Evolutionary conservation across 2,797 vertebrate species (phyloP), one percentile per base, ranked within the genome.

Genomic region (Gallinago nigripennis): DNA sequence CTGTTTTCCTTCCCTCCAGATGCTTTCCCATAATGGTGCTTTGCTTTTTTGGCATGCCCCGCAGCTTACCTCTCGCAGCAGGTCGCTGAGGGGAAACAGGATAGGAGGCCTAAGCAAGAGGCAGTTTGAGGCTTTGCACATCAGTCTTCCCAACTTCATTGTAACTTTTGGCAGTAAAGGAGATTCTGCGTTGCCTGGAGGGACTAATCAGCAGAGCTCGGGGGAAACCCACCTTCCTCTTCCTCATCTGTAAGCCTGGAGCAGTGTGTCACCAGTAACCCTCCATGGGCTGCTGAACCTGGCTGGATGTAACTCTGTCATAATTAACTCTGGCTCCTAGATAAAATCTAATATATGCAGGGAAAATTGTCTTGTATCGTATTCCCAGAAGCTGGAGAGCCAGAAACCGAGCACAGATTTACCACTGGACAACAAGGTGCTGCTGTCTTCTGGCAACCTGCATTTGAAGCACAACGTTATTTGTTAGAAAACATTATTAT

Each of bases 1-100:
- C 56, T 24, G 20, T 43, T 76, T 76, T 92, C 73, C 58, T 95
- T 89, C 84, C 65, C 39, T 92, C 56, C 90, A 90, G 60, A 72
- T 87, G 64, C 85, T 92, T 92, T 95, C 70, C 66, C 54, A 76
- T 79, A 79, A 57, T 60, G 2, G 1, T 82, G 31, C 73, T 70
- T 90, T 70, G 46, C 63, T 82, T 86, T 88, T 95, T 84, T 92
- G 83, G 75, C 88, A 54, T 86, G 90, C 56, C 39, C 60, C 0
- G 0, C 61, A 53, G 71, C 56, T 92, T 86, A 86, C 77, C 86
- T 93, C 82, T 90, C 58, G 18, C 73, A 93, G 51, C 77, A 88
- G 71, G 81, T 87, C 64, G 45, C 53, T 85, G 53, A 73, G 82
- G 69, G 39, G 76, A 91, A 96, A 73, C 54, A 70, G 82, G 88